Percentiles rank a stretch among this genome's conserved stretches.
These are phyloP conservation scores for Zapus hudsonius DNA, from an alignment of 2,113 vertebrate species.

Conservation along the genomic window DNA sequence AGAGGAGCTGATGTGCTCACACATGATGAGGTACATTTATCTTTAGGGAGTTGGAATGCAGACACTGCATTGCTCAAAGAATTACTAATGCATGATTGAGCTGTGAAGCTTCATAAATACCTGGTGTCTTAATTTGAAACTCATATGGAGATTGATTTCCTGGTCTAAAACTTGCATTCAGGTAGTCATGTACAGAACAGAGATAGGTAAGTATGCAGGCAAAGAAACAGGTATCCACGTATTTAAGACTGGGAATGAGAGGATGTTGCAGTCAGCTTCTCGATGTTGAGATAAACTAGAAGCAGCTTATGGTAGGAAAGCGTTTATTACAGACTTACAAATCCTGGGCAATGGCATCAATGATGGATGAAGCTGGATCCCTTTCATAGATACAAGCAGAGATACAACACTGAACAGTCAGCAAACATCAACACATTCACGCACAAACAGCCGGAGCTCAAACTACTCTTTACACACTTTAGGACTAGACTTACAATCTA, in stretches of 20 bases:
- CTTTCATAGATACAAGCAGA: too few relatives aligned
- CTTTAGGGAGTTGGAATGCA: background rate
- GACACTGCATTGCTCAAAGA: background rate
- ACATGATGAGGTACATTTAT: background rate
- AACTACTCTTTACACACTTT: too few relatives aligned
- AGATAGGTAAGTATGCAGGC: background rate
- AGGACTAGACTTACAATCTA: too few relatives aligned
- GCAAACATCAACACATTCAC: too few relatives aligned
- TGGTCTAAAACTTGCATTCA: background rate
- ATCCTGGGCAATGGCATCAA: too few relatives aligned
- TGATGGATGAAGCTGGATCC: too few relatives aligned
- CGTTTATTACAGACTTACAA: too few relatives aligned
- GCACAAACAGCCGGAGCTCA: too few relatives aligned
- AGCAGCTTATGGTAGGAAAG: too few relatives aligned
- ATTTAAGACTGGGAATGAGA: background rate
- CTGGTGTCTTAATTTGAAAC: background rate
- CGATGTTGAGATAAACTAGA: too few relatives aligned
- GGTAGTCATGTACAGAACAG: background rate
- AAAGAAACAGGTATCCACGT: background rate
- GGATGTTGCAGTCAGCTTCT: background rate
- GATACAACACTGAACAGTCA: too few relatives aligned
- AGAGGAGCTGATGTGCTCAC: background rate
- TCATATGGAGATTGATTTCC: background rate
- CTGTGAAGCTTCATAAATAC: background rate
- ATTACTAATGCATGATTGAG: background rate